Conservation (phyloP, 2,113 vertebrate genomes). For the Mirza zaza region DNA sequence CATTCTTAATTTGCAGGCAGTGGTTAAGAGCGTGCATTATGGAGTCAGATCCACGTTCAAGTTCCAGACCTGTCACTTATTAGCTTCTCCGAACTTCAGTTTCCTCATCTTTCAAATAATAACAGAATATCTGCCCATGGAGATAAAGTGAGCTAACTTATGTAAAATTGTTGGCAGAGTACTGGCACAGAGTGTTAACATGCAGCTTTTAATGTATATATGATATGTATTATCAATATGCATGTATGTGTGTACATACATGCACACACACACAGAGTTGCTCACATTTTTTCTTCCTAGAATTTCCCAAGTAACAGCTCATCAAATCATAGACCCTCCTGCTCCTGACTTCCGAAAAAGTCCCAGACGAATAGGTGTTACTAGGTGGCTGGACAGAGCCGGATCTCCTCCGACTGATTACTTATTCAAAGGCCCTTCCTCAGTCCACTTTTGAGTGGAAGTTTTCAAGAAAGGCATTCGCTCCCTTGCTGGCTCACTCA, state of each 20-base stretch:
- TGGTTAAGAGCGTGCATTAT: neutral
- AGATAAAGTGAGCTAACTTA: neutral
- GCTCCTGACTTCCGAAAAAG: neutral
- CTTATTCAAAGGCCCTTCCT: conserved; percentile 48
- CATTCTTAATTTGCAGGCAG: neutral
- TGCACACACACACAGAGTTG: neutral
- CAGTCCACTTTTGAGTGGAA: neutral
- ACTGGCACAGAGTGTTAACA: neutral
- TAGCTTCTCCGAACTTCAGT: neutral
- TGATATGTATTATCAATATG: neutral
- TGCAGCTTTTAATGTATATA: neutral
- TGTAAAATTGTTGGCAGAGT: neutral
- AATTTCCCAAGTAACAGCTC: neutral
- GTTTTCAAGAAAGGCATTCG: neutral
- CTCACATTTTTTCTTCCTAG: neutral
- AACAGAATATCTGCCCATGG: neutral
- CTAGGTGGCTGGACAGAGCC: accelerated
- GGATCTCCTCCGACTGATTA: neutral
- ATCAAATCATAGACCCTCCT: neutral
- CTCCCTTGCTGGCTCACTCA: accelerated
- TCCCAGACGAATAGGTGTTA: neutral
- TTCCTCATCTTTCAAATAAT: neutral
- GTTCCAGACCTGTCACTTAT: neutral
- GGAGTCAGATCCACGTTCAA: neutral
- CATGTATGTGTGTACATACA: no score